Base-by-base conservation (phyloP, 2,888 invertebrate species). In the Drosophila pseudotalamancana region DNA sequence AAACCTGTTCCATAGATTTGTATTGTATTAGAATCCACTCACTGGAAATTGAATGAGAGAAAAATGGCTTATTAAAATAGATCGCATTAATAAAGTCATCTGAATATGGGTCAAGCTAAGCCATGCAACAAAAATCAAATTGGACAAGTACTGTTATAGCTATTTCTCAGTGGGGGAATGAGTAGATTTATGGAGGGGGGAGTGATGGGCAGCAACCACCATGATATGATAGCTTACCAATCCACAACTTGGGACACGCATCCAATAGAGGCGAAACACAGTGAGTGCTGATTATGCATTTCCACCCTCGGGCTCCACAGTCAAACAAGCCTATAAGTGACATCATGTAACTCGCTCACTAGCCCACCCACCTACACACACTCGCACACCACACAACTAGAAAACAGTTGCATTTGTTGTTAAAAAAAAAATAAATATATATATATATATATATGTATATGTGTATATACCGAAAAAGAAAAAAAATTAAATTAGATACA, bases 321-420 rank as follows among this genome's bases (percentile, higher is more conserved):
- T 42, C 53, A 54, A 61, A 60, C 48, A 64, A 49, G 35, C 35
- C 51, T 31, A 40, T 25, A 55, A 66, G 74, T 80, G 87, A 80
- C 87, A 80, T 87, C 80, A 80, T 81, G 62, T n/a, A n/a, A n/a
- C n/a, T n/a, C n/a, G n/a, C n/a, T n/a, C 56, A 56, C 43, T 16
- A 37, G 25, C 14, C 9, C 34, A 5, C 14, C 43, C 11, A 14
- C 1, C 32, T n/a, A 34, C 23, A 43, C n/a, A 1, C 21, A n/a
- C 35, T 18, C 27, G 16, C 31, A 25, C 46, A 4, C 62, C 57
- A 66, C 77, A 49, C 72, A 73, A 73, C 72, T 23, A 54, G 57
- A 83, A 79, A 83, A 79, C 81, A 85, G 87, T 80, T 87, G 86
- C 83, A 85, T 65, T 81, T 59, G 60, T 63, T 66, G 55, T 69